Evolutionary conservation across 1,140 invertebrate genomes (phyloP).

Genomic region (Bombyx mori): DNA sequence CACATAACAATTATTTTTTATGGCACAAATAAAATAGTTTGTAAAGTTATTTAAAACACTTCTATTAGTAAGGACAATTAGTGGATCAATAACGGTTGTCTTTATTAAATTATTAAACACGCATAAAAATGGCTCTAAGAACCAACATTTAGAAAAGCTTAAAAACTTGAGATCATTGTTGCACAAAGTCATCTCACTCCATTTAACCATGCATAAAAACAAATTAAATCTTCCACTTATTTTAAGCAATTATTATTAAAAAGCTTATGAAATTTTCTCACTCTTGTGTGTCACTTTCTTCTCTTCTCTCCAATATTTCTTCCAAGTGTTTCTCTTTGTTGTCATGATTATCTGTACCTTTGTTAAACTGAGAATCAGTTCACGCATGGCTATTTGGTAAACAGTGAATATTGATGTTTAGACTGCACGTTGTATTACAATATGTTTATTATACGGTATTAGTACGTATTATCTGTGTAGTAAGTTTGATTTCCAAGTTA

Average conservation of each 20-base stretch:
- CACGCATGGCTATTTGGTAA: constrained; percentile 65
- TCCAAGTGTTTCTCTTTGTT: constrained; percentile 46
- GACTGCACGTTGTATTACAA: constrained; percentile 63
- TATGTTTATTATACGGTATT: constrained; percentile 40
- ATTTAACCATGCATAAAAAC: constrained; percentile 47
- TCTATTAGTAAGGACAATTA: too few relatives aligned
- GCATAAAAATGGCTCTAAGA: constrained; percentile 58
- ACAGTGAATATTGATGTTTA: constrained; percentile 57
- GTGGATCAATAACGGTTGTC: not conserved
- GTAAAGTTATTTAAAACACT: too few relatives aligned
- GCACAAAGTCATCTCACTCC: constrained; percentile 48
- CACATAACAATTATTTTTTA: constrained; percentile 1
- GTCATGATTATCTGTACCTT: constrained; percentile 35
- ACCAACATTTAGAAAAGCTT: constrained; percentile 37
- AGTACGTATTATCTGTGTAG: constrained; percentile 49
- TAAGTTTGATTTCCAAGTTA: constrained; percentile 37
- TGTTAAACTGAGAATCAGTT: constrained; percentile 36
- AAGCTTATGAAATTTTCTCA: constrained; percentile 35
- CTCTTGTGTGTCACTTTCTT: constrained; percentile 40
- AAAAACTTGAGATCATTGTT: constrained; percentile 21
- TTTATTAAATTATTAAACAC: constrained; percentile 14
- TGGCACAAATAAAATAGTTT: not conserved
- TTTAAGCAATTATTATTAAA: constrained; percentile 15
- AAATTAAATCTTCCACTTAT: constrained; percentile 33
- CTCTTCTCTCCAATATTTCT: constrained; percentile 39